Evolutionary conservation across 2,888 invertebrate genomes (phyloP), one percentile per base, ranked within the genome.

Genomic region (Muscina levida): DNA sequence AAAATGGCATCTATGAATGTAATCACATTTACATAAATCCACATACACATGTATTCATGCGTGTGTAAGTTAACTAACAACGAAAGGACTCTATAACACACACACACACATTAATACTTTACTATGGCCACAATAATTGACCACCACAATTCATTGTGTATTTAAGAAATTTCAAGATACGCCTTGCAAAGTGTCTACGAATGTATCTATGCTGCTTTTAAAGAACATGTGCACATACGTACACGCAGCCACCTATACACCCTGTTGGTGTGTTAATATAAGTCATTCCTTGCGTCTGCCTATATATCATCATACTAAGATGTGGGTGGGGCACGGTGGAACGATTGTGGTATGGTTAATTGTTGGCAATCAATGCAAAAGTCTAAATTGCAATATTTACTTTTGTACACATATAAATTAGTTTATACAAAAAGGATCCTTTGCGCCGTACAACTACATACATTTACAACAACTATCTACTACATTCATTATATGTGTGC

Each of bases 301-400:
- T 66, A 44, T 31, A 19, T 19, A 15, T n/a, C 22, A 26, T n/a
- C 22, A 26, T 57, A 31, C 44, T n/a, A 22, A 13, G 42, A 8
- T 57, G 37, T 62, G 31, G 46, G 11, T 53, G 56, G 11, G 42
- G 37, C 17, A 31, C 3, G 8, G 31, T 3, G 31, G 31, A n/a
- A 31, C 4, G 31, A 31, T 3, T 31, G 57, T 39, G 11, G 13
- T 59, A 17, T 44, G 57, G 67, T 26, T 76, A 70, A 65, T 76
- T 65, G 62, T n/a, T 15, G 39, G 57, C 56, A 71, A 76, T 71
- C 70, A 66, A 76, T 56, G 19, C 37, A 76, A 66, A 53, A 39
- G 22, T 65, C 37, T 10, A 65, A 76, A 65, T 56, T 53, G 51
- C 53, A 56, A 19, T 53, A 17, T 17, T 31, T 8, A 31, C 31